Evolutionary conservation across 2,888 invertebrate genomes (phyloP).

Genomic region (Drosophila sordidula): DNA sequence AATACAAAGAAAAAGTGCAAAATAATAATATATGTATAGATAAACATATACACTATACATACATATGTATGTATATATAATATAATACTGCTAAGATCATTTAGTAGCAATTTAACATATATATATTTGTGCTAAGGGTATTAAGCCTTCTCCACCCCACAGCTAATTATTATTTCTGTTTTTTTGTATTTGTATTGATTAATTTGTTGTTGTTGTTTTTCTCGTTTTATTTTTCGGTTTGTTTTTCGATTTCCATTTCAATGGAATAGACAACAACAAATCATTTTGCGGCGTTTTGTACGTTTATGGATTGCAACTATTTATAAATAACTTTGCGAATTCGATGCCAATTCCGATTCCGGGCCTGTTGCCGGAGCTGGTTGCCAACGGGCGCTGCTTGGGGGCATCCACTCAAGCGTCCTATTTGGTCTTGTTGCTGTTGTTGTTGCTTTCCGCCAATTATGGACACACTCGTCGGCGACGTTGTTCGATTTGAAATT

Average conservation of each 20-base stretch:
- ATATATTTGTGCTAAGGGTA: conserved; percentile 5
- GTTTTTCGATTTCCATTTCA: conserved; percentile 65
- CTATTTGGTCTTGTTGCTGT: conserved; percentile 44
- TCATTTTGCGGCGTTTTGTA: conserved; percentile 9
- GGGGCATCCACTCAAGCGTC: conserved; percentile 64
- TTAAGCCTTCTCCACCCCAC: background rate
- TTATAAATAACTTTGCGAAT: conserved; percentile 33
- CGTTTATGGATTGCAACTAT: conserved; percentile 37
- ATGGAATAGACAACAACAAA: conserved; percentile 44
- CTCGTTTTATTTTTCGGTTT: conserved; percentile 23
- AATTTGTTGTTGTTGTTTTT: conserved; percentile 45
- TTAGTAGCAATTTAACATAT: background rate
- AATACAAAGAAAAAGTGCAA: no score
- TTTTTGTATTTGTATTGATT: conserved; percentile 30
- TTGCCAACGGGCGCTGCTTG: conserved; percentile 31
- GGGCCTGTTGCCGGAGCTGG: conserved; percentile 14
- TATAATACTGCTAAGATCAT: background rate
- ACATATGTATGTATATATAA: background rate
- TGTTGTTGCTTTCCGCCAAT: conserved; percentile 59
- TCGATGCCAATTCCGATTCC: conserved; percentile 42
- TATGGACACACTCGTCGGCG: conserved; percentile 47
- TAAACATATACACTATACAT: no score
- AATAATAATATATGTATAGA: no score
- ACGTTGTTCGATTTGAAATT: conserved; percentile 56
- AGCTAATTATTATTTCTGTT: background rate